Percentiles rank a stretch among this genome's conserved stretches.
phyloP scores from a whole-genome alignment of 2,113 vertebrate genomes.

The Passer domesticus region DNA sequence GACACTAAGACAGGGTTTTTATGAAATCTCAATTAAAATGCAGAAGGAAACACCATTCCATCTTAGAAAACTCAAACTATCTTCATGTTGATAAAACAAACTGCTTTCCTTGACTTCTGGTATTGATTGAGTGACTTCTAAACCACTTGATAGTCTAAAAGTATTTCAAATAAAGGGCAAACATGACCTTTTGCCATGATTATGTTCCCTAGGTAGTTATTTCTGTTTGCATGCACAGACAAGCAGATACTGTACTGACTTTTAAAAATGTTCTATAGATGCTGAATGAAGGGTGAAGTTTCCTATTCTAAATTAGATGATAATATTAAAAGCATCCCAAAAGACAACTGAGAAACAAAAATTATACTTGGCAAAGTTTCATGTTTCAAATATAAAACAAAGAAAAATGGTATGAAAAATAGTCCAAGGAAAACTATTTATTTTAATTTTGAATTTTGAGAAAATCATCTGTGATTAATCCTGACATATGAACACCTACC shows the following conservation, averaged over 20 bases:
- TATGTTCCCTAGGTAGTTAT: conserved; percentile 36
- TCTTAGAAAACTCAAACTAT: background rate
- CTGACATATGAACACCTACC: background rate
- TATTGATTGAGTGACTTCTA: conserved; percentile 56
- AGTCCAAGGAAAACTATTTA: background rate
- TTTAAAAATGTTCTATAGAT: background rate
- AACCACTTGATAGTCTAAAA: conserved; percentile 55
- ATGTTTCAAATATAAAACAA: background rate
- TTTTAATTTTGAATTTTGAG: background rate
- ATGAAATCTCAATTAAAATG: conserved; percentile 20
- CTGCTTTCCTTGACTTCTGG: conserved; percentile 32
- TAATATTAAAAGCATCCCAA: background rate
- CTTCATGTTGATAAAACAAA: conserved; percentile 24
- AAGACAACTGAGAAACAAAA: background rate
- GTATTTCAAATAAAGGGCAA: conserved; percentile 60
- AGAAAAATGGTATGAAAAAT: background rate
- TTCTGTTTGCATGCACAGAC: conserved; percentile 16
- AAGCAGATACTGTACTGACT: conserved; percentile 36
- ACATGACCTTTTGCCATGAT: conserved; percentile 55
- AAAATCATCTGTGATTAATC: background rate
- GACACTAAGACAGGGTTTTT: background rate
- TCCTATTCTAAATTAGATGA: background rate
- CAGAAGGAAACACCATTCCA: background rate
- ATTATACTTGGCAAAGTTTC: background rate
- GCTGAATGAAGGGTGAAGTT: background rate